Percentiles rank a stretch among this genome's conserved stretches.
phyloP scores from a whole-genome alignment of 2,113 vertebrate species.

The Acrocephalus kingi region DNA sequence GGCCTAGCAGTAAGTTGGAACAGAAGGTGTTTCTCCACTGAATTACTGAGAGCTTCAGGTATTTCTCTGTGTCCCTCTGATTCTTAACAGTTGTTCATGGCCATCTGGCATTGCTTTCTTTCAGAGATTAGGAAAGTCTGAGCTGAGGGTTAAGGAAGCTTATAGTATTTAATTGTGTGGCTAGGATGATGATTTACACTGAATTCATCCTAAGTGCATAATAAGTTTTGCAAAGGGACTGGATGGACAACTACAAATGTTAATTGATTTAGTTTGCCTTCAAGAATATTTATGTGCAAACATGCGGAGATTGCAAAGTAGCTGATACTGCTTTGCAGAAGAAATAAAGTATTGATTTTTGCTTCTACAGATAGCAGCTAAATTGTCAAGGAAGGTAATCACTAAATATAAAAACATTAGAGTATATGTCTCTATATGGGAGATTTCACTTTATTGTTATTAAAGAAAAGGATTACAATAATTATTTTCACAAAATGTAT shows the following conservation, averaged over 20 bases:
- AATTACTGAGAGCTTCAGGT: slow-evolving; percentile 59
- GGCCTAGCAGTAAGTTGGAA: not conserved
- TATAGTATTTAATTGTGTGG: slow-evolving; percentile 68
- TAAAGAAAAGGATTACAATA: not conserved
- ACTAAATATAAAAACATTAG: not conserved
- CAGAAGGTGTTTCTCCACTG: not conserved
- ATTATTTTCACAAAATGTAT: not conserved
- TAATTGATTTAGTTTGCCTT: not conserved
- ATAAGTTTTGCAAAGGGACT: slow-evolving; percentile 20
- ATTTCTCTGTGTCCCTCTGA: slow-evolving; percentile 58
- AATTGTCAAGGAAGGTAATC: not conserved
- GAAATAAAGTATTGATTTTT: slow-evolving; percentile 4
- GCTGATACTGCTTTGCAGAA: not conserved
- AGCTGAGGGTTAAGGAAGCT: slow-evolving; percentile 72
- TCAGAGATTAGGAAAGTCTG: slow-evolving; percentile 78
- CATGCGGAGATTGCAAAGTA: not conserved
- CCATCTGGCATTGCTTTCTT: slow-evolving; percentile 83
- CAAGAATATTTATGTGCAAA: not conserved
- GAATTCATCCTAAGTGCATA: slow-evolving; percentile 48
- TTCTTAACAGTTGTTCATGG: slow-evolving; percentile 79
- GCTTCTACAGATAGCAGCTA: not conserved
- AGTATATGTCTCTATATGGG: not conserved
- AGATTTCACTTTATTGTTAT: not conserved
- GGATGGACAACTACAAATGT: not conserved
- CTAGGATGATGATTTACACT: slow-evolving; percentile 51